A percentile compares a stretch with the other conserved stretches of the same genome.
Evolutionary conservation across 2,113 vertebrate genomes (phyloP).

Genomic region (Eretmochelys imbricata): DNA sequence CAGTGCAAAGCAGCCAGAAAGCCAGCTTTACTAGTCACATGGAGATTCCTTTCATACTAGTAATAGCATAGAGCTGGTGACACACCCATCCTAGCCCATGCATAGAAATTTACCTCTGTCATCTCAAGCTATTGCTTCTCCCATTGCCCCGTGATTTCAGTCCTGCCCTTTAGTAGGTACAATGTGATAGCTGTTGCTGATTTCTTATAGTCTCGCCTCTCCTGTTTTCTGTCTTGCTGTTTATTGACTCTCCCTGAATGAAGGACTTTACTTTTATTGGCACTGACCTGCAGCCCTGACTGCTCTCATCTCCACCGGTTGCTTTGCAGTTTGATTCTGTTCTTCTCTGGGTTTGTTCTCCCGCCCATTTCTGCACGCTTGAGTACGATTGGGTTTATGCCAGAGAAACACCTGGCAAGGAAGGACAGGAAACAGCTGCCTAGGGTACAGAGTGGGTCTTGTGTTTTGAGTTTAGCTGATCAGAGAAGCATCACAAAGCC

Average conservation of each 20-base stretch:
- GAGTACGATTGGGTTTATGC: neutral
- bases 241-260: neutral
- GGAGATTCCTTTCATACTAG: neutral
- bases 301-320: neutral
- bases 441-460: neutral
- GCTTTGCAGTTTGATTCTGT: neutral
- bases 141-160: neutral
- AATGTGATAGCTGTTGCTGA: neutral
- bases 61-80: neutral
- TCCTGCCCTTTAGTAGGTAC: neutral
- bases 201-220: neutral
- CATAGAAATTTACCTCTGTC: neutral
- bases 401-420: neutral
- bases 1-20: neutral
- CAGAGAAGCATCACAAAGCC: accelerated
- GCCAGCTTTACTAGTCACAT: neutral
- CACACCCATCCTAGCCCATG: neutral
- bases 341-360: neutral
- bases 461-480: neutral
- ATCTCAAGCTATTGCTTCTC: neutral
- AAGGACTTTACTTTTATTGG: neutral
- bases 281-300: neutral
- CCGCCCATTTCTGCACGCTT: neutral
- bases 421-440: neutral
- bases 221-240: neutral